phyloP scores from a whole-genome alignment of 2,797 vertebrate species.

The Loris lydekkerianus region DNA sequence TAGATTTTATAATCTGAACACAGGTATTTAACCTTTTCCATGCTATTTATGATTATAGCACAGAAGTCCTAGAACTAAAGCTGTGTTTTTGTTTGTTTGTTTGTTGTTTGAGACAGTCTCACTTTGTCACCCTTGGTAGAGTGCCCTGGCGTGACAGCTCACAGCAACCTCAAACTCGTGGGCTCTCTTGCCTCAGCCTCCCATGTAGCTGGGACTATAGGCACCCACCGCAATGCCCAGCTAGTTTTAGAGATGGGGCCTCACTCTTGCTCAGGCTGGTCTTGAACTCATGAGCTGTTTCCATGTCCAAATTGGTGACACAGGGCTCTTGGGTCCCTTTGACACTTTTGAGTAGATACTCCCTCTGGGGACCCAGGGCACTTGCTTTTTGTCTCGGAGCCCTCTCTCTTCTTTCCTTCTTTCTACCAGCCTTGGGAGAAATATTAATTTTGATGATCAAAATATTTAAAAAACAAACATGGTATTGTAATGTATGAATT shows the following conservation, averaged over 20 bases:
- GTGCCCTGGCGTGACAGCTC: too few relatives aligned
- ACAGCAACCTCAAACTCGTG: too few relatives aligned
- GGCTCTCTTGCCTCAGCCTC: too few relatives aligned
- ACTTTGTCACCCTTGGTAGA: too few relatives aligned
- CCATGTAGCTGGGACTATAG: too few relatives aligned
- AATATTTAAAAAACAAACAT: conserved; percentile 5
- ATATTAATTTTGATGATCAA: neutral
- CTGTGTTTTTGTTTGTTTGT: neutral
- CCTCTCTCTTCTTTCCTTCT: neutral
- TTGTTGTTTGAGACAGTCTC: too few relatives aligned
- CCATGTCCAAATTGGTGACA: neutral
- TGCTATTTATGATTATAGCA: conserved; percentile 98
- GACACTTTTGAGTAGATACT: neutral
- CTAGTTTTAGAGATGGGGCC: too few relatives aligned
- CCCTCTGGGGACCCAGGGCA: neutral
- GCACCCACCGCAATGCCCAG: too few relatives aligned
- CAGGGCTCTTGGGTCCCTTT: neutral
- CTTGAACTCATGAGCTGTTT: neutral
- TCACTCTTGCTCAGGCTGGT: neutral
- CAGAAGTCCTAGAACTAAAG: conserved; percentile 85
- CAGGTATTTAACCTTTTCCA: conserved; percentile 95
- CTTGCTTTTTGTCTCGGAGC: neutral
- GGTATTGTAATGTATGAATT: neutral
- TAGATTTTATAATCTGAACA: conserved; percentile 98
- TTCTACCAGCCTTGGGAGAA: neutral